Conservation (phyloP, 2,888 invertebrate genomes). For the Pseudeuparius sepicola region DNA sequence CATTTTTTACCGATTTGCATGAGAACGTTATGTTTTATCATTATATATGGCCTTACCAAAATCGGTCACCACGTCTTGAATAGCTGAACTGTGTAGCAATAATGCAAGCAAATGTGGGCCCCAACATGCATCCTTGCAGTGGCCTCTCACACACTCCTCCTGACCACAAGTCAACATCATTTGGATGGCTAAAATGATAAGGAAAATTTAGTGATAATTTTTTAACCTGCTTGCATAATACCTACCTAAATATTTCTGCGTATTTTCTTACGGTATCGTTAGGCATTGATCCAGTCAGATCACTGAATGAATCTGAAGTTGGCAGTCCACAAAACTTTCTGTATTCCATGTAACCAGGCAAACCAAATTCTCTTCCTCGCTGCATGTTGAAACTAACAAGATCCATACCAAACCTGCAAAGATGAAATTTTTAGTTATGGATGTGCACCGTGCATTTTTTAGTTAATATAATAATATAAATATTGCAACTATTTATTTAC, state of each 20-base stretch:
- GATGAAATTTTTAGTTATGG: no score
- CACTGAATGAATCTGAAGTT: slow-evolving; percentile 66
- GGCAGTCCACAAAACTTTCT: slow-evolving; percentile 83
- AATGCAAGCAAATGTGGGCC: slow-evolving; percentile 89
- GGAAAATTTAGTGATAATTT: slow-evolving; percentile 3
- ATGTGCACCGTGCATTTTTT: no score
- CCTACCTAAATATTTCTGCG: slow-evolving; percentile 71
- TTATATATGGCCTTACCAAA: no score
- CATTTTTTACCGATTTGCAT: background rate
- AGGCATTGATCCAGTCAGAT: slow-evolving; percentile 77
- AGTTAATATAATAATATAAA: no score
- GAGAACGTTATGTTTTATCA: background rate
- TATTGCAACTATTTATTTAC: background rate
- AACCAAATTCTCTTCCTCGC: slow-evolving; percentile 81
- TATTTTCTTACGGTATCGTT: slow-evolving; percentile 79
- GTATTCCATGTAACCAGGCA: slow-evolving; percentile 89
- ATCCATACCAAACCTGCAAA: slow-evolving; percentile 64
- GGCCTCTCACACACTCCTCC: slow-evolving; percentile 89
- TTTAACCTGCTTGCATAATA: slow-evolving; percentile 20
- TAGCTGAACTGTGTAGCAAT: slow-evolving; percentile 90
- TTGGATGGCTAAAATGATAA: slow-evolving; percentile 54
- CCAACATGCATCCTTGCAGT: slow-evolving; percentile 83
- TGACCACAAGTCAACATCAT: slow-evolving; percentile 90
- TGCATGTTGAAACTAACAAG: slow-evolving; percentile 90
- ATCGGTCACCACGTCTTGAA: slow-evolving; percentile 80